phyloP scores from a whole-genome alignment of 2,888 invertebrate species.

The Nematopogon swammerdamellus region DNA sequence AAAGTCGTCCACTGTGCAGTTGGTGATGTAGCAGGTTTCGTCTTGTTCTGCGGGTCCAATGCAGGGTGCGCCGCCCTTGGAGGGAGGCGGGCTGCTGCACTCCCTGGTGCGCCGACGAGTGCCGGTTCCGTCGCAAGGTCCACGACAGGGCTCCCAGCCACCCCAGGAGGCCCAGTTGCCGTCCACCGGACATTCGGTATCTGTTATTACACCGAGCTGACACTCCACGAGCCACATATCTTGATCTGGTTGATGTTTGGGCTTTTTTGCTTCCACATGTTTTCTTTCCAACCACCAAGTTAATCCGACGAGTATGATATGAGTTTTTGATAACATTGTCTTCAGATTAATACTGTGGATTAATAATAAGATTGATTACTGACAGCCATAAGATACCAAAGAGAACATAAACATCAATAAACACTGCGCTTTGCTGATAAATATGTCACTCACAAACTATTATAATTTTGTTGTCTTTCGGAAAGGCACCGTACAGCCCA shows the following conservation, averaged over 20 bases:
- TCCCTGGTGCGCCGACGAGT: slow-evolving; percentile 30
- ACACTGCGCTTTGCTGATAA: no score
- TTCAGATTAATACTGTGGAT: no score
- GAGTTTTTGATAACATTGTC: no score
- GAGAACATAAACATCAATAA: no score
- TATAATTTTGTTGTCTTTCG: no score
- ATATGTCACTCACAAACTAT: no score
- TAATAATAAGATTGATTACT: no score
- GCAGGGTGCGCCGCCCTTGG: slow-evolving; percentile 38
- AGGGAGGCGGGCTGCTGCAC: slow-evolving; percentile 42
- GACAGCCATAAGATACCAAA: no score
- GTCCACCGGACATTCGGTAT: slow-evolving; percentile 40
- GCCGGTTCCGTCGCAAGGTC: slow-evolving; percentile 43
- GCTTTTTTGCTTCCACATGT: slow-evolving; percentile 19
- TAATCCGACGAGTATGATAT: no score
- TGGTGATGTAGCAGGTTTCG: slow-evolving; percentile 33
- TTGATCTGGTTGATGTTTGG: slow-evolving; percentile 23
- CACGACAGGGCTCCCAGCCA: slow-evolving; percentile 39
- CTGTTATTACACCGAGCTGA: slow-evolving; percentile 32
- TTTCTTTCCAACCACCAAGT: slow-evolving; percentile 9
- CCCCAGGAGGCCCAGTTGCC: slow-evolving; percentile 50
- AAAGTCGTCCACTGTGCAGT: slow-evolving; percentile 39
- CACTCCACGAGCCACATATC: slow-evolving; percentile 43
- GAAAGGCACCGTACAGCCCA: no score
- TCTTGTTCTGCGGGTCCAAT: slow-evolving; percentile 32